Evolutionary conservation across 2,797 vertebrate species (phyloP).

Genomic region (Megalops cyprinoides): DNA sequence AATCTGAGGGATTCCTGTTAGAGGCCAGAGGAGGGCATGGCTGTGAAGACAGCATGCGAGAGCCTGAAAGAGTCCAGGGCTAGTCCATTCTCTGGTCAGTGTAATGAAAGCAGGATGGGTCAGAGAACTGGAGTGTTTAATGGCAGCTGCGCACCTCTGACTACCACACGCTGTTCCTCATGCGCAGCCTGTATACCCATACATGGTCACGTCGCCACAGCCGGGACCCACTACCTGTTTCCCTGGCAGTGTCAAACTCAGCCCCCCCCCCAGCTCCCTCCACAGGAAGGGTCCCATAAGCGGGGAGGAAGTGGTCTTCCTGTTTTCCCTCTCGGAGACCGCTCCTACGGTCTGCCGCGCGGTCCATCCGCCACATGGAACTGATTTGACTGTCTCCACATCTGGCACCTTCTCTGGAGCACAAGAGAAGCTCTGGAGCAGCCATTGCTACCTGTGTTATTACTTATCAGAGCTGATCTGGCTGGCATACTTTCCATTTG

Average conservation of each 20-base stretch:
- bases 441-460: no score
- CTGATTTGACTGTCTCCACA: not conserved
- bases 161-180: not conserved
- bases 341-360: not conserved
- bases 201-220: not conserved
- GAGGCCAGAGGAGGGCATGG: no score
- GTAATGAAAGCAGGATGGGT: no score
- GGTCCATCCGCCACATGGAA: not conserved
- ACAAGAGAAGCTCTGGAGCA: not conserved
- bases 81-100: no score
- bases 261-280: not conserved
- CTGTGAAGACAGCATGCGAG: no score
- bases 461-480: no score
- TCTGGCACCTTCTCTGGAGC: not conserved
- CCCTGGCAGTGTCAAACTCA: not conserved
- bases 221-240: not conserved
- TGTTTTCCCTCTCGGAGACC: constrained; percentile 2
- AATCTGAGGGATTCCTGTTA: no score
- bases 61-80: no score
- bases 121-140: no score
- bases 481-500: no score
- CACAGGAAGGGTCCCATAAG: not conserved
- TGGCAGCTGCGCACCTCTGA: not conserved
- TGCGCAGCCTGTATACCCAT: not conserved
- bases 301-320: not conserved